phyloP scores from a whole-genome alignment of 1,140 invertebrate species.

The Listronotus bonariensis region DNA sequence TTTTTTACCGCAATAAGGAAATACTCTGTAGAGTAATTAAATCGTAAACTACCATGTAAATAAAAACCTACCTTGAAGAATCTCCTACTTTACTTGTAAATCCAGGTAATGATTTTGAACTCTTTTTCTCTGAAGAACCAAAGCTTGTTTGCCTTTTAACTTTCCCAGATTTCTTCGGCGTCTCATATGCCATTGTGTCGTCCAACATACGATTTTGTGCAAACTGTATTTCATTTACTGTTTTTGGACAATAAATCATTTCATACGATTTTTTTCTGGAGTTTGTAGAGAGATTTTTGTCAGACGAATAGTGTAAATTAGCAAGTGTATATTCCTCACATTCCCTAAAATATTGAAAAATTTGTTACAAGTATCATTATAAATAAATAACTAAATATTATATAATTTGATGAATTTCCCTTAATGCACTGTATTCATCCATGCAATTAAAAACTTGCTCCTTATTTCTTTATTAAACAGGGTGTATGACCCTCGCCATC shows the following conservation, averaged over 20 bases:
- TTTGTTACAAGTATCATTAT: no score
- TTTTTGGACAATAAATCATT: constrained; percentile 53
- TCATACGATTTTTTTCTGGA: constrained; percentile 47
- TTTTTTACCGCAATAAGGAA: no score
- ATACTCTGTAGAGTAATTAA: no score
- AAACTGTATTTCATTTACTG: constrained; percentile 50
- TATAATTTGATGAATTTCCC: no score
- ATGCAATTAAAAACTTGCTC: no score
- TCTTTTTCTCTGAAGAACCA: constrained; percentile 48
- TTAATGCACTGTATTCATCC: no score
- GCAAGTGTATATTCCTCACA: constrained; percentile 32
- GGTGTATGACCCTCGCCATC: constrained; percentile 41
- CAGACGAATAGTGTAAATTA: constrained; percentile 38
- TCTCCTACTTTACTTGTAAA: constrained; percentile 28
- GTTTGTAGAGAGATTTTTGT: constrained; percentile 41
- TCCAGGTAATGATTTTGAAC: constrained; percentile 19
- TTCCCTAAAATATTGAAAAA: constrained; percentile 16
- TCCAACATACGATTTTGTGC: constrained; percentile 51
- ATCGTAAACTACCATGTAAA: no score
- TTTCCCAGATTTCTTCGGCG: constrained; percentile 44
- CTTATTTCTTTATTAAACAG: no score
- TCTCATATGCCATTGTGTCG: constrained; percentile 40
- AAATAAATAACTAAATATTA: no score
- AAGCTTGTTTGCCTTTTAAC: constrained; percentile 50
- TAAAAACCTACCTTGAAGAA: constrained; percentile 13